Percentiles rank a stretch among this genome's conserved stretches.
phyloP scores from a whole-genome alignment of 2,797 vertebrate genomes.

The Lateolabrax maculatus region DNA sequence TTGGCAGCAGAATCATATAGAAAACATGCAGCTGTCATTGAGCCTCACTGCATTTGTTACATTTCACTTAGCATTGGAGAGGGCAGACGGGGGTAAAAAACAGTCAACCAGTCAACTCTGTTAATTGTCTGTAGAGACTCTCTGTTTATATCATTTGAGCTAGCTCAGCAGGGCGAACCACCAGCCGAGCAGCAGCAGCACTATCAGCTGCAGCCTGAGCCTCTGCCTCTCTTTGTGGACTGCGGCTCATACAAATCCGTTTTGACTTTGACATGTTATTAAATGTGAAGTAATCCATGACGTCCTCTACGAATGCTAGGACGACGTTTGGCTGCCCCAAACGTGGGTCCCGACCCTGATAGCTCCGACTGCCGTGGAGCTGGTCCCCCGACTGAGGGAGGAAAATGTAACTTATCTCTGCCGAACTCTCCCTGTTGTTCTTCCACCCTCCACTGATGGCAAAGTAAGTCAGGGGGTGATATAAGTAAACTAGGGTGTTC shows the following conservation, averaged over 20 bases:
- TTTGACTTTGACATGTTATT: conserved; percentile 69
- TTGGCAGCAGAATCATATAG: neutral
- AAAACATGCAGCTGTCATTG: neutral
- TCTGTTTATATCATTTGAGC: conserved; percentile 7
- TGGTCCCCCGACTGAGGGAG: conserved; percentile 1
- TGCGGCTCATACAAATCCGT: conserved; percentile 52
- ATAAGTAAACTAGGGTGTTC: neutral
- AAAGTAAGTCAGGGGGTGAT: conserved; percentile 21
- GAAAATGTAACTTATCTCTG: conserved; percentile 19
- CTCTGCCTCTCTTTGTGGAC: conserved; percentile 42
- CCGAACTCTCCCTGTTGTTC: conserved; percentile 16
- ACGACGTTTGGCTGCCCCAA: conserved; percentile 22
- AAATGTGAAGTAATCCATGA: conserved; percentile 70
- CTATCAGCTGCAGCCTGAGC: conserved; percentile 53
- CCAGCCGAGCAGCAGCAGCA: conserved; percentile 8
- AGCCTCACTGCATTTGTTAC: neutral
- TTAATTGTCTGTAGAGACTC: neutral
- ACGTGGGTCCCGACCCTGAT: conserved; percentile 16
- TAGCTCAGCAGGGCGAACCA: conserved; percentile 45
- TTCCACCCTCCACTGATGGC: conserved; percentile 6
- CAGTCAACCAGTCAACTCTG: neutral
- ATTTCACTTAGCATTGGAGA: conserved; percentile 7
- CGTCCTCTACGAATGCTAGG: conserved; percentile 43
- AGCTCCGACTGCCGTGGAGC: conserved; percentile 10
- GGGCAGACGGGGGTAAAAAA: neutral